Conservation (phyloP, 2,888 invertebrate genomes). For the Acholoe squamosa region DNA sequence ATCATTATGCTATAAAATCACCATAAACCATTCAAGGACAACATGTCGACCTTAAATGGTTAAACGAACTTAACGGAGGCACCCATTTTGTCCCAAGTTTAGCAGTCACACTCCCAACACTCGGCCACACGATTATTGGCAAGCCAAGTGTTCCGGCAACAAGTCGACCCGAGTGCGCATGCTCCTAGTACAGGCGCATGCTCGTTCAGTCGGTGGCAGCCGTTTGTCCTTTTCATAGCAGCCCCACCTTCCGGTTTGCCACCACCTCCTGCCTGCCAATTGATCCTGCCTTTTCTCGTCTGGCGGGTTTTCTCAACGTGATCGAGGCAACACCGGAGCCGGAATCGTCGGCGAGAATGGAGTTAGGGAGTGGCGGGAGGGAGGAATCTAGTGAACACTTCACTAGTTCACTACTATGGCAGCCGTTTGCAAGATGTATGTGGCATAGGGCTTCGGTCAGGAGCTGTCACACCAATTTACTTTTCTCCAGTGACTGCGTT, state of each 20-base stretch:
- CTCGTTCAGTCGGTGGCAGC: background rate
- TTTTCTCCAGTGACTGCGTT: too few relatives aligned
- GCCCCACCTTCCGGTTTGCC: background rate
- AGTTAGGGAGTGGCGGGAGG: background rate
- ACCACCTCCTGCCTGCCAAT: background rate
- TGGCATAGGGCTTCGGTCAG: background rate
- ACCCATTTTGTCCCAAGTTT: background rate
- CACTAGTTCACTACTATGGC: background rate
- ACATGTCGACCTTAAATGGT: too few relatives aligned
- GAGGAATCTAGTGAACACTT: constrained; percentile 6
- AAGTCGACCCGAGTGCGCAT: background rate
- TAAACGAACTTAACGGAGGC: background rate
- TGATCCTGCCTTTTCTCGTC: background rate
- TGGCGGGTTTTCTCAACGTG: background rate
- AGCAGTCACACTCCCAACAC: background rate
- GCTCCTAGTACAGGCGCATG: background rate
- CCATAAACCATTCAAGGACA: too few relatives aligned
- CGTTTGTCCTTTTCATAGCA: background rate
- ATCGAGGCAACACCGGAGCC: too few relatives aligned
- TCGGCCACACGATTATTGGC: constrained; percentile 15
- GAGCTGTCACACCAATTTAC: background rate
- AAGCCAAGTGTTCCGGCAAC: constrained; percentile 4
- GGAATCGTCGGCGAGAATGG: too few relatives aligned
- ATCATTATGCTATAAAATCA: too few relatives aligned
- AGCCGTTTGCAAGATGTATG: background rate